Evolutionary conservation across 92 coral and sea anemone species (phyloP).

Genomic region (Porites evermanni): DNA sequence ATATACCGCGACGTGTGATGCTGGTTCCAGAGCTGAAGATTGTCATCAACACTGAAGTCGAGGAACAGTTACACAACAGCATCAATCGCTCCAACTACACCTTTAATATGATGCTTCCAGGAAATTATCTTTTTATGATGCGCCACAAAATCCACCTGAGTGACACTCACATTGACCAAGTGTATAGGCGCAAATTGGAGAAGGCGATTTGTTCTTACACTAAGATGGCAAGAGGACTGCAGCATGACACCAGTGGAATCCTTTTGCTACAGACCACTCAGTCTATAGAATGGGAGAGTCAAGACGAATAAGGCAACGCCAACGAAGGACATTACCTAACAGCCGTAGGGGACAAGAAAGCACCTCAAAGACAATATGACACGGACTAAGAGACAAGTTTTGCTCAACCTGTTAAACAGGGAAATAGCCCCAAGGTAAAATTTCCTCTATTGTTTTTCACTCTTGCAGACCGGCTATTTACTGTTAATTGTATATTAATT

Average conservation of each 20-base stretch:
- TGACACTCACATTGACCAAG: slow-evolving; percentile 24
- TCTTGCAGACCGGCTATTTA: no score
- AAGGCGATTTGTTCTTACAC: slow-evolving; percentile 18
- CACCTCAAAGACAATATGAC: no score
- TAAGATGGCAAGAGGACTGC: background rate
- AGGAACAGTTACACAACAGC: slow-evolving; percentile 52
- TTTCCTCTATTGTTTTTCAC: no score
- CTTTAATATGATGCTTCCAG: slow-evolving; percentile 57
- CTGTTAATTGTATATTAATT: no score
- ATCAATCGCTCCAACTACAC: slow-evolving; percentile 47
- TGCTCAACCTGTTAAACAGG: no score
- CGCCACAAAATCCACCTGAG: slow-evolving; percentile 44
- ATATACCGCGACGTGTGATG: slow-evolving; percentile 19
- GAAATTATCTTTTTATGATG: slow-evolving; percentile 59
- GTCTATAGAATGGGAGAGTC: no score
- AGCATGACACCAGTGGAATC: no score
- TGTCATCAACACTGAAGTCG: slow-evolving; percentile 19
- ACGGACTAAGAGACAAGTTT: no score
- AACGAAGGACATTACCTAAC: no score
- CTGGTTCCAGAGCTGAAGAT: slow-evolving; percentile 49
- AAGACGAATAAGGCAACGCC: no score
- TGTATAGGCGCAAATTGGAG: slow-evolving; percentile 3
- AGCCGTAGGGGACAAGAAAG: no score
- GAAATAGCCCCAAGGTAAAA: background rate
- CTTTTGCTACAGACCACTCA: no score